Conservation (phyloP, 2,113 vertebrate species). For the Manacus vitellinus region DNA sequence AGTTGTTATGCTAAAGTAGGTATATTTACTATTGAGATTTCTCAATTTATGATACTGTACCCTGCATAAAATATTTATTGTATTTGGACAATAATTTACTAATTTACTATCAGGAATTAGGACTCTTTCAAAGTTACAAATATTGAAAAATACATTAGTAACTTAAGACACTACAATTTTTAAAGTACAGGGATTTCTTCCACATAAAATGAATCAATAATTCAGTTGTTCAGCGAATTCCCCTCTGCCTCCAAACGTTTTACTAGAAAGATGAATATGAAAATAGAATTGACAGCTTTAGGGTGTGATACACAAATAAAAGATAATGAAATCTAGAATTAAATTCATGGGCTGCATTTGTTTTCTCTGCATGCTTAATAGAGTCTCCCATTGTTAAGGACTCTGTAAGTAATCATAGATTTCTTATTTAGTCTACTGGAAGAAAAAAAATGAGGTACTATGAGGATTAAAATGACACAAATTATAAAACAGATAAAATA, state of each 20-base stretch:
- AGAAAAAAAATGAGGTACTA: constrained; percentile 37
- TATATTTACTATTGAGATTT: constrained; percentile 34
- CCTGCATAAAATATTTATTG: constrained; percentile 5
- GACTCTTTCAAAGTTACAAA: constrained; percentile 1
- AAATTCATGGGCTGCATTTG: constrained; percentile 65
- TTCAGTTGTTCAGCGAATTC: constrained; percentile 36
- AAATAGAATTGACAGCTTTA: constrained; percentile 67
- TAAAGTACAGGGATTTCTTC: constrained; percentile 46
- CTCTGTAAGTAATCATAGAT: constrained; percentile 72
- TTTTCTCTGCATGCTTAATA: constrained; percentile 67
- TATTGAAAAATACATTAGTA: constrained; percentile 23
- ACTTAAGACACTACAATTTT: constrained; percentile 46
- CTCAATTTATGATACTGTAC: constrained; percentile 1
- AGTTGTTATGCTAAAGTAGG: background rate
- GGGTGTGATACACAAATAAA: constrained; percentile 69
- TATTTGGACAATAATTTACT: constrained; percentile 55
- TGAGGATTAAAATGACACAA: constrained; percentile 46
- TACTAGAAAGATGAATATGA: constrained; percentile 54
- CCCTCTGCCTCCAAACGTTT: constrained; percentile 34
- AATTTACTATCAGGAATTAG: constrained; percentile 18
- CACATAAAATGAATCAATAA: constrained; percentile 61
- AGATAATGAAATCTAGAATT: constrained; percentile 73
- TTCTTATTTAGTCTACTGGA: constrained; percentile 57
- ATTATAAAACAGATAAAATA: constrained; percentile 45
- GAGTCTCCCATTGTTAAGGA: constrained; percentile 59